Evolutionary conservation across 2,113 vertebrate genomes (phyloP).

Genomic region (Madoqua kirkii): DNA sequence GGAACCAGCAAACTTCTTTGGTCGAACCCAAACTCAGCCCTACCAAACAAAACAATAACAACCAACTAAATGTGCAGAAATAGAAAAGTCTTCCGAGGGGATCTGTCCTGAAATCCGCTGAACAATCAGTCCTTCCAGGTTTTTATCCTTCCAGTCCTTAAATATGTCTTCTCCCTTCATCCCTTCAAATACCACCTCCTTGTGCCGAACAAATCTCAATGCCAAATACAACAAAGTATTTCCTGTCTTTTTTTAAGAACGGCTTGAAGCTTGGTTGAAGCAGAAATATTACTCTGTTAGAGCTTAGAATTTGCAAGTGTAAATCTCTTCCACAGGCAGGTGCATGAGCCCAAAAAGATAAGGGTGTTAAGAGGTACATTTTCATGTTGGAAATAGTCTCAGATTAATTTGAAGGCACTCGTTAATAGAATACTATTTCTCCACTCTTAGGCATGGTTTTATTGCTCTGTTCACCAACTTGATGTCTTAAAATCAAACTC

Average conservation of each 20-base stretch:
- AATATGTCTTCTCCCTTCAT: constrained; percentile 44
- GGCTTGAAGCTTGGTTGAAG: constrained; percentile 70
- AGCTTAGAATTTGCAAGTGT: constrained; percentile 82
- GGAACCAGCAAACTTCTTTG: background rate
- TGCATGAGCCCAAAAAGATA: constrained; percentile 82
- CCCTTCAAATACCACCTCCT: background rate
- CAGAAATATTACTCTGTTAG: constrained; percentile 62
- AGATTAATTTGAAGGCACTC: constrained; percentile 56
- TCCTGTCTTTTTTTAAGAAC: background rate
- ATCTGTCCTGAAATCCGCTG: background rate
- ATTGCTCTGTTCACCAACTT: background rate
- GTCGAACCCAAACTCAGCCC: background rate
- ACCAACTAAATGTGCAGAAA: constrained; percentile 14
- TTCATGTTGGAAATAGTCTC: constrained; percentile 43
- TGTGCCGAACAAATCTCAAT: constrained; percentile 47
- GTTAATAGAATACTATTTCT: constrained; percentile 52
- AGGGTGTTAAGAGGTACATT: constrained; percentile 66
- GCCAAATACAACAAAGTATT: constrained; percentile 50
- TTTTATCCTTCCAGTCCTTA: constrained; percentile 47
- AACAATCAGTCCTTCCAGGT: constrained; percentile 21
- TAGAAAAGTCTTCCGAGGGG: background rate
- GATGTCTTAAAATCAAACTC: constrained; percentile 27
- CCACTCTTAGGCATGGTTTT: background rate
- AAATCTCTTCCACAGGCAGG: constrained; percentile 78
- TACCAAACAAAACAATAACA: constrained; percentile 27